Percentiles rank a stretch among this genome's conserved stretches.
Evolutionary conservation across 2,113 vertebrate genomes (phyloP).

Genomic region (Peucedramus taeniatus): DNA sequence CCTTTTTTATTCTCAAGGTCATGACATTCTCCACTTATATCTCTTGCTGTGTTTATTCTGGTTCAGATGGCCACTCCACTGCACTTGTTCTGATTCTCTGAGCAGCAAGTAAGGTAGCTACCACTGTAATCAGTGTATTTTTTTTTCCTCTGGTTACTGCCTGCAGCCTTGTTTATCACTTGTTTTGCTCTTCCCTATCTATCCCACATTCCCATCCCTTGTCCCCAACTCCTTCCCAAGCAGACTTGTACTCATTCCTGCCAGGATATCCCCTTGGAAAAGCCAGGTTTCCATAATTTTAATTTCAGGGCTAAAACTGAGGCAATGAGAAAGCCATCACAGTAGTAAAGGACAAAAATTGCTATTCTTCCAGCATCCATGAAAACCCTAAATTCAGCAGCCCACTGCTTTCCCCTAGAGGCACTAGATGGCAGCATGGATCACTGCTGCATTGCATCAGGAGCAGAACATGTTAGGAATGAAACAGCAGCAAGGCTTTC

Average conservation of each 20-base stretch:
- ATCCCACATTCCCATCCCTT: rapidly evolving
- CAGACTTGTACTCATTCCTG: background rate
- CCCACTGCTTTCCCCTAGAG: rapidly evolving
- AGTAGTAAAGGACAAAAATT: background rate
- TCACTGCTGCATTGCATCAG: background rate
- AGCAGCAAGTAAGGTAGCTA: background rate
- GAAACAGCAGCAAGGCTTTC: background rate
- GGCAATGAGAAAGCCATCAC: background rate
- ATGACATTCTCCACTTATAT: background rate
- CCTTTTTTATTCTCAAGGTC: background rate
- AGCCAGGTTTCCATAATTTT: background rate
- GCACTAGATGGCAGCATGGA: background rate
- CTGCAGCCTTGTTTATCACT: background rate
- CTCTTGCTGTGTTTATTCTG: background rate
- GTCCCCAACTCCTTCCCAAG: rapidly evolving
- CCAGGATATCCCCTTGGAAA: background rate
- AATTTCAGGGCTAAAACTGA: background rate
- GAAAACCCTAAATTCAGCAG: rapidly evolving
- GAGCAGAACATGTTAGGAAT: rapidly evolving
- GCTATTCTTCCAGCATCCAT: background rate
- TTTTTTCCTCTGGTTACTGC: background rate
- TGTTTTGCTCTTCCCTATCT: background rate
- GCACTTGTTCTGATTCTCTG: background rate
- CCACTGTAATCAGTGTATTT: background rate
- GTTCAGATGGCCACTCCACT: background rate